phyloP scores from a whole-genome alignment of 2,888 invertebrate genomes.

The Trichogramma dendrolimi region DNA sequence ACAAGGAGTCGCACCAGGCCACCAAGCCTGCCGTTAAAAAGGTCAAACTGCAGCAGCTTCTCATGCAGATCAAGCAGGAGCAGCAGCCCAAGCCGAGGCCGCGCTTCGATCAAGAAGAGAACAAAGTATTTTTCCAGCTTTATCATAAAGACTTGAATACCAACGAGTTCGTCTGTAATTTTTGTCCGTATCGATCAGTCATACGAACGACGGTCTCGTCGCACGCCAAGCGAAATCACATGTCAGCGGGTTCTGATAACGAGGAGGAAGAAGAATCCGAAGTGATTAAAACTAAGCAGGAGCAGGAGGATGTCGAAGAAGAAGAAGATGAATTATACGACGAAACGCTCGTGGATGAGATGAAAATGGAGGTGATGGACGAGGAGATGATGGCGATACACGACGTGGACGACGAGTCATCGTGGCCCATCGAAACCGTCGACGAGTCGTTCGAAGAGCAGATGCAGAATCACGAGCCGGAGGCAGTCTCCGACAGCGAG shows the following conservation, averaged over 20 bases:
- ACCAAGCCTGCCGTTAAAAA: neutral
- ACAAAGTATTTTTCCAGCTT: neutral
- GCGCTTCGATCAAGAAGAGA: neutral
- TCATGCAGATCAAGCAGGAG: neutral
- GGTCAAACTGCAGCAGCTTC: neutral
- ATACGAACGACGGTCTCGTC: conserved; percentile 5
- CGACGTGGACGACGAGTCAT: neutral
- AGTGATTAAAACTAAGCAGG: neutral
- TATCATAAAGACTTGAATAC: neutral
- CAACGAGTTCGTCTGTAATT: conserved; percentile 14
- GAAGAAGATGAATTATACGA: neutral
- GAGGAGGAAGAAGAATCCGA: neutral
- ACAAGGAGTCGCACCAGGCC: neutral
- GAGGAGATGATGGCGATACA: neutral
- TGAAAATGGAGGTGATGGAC: no score
- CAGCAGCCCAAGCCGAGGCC: neutral
- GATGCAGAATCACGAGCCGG: neutral
- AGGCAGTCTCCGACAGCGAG: neutral
- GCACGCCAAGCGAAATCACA: conserved; percentile 5
- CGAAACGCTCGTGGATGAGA: no score
- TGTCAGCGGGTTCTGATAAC: neutral
- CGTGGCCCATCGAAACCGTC: neutral
- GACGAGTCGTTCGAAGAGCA: neutral
- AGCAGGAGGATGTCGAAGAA: neutral
- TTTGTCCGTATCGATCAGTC: conserved; percentile 8